A percentile compares a stretch with the other conserved stretches of the same genome.
These are phyloP conservation scores for Cromileptes altivelis DNA, from an alignment of 2,113 vertebrate species.

Conservation along the genomic window DNA sequence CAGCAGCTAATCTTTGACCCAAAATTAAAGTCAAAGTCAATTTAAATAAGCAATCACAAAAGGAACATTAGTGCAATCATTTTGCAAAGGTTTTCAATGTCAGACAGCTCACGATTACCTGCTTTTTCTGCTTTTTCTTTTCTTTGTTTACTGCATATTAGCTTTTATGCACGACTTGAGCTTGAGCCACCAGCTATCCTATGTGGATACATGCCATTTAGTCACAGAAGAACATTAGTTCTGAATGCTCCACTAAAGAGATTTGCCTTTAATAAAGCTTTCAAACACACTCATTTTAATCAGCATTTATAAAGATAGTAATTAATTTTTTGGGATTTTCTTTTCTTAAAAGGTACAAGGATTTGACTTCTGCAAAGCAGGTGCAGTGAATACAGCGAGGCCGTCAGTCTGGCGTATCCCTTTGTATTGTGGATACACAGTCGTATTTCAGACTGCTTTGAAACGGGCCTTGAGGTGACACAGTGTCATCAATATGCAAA, in stretches of 20 bases:
- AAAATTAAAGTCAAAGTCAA: conserved; percentile 19
- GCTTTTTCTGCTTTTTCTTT: background rate
- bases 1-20: conserved; percentile 10
- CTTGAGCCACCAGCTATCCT: conserved; percentile 14
- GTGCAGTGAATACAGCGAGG: background rate
- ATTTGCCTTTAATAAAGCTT: conserved; percentile 33
- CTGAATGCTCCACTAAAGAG: conserved; percentile 20
- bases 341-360: background rate
- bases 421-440: background rate
- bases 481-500: conserved; percentile 35
- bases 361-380: background rate
- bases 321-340: background rate
- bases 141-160: conserved; percentile 46
- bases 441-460: background rate
- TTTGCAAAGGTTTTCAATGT: conserved; percentile 21
- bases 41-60: conserved; percentile 23
- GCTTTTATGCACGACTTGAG: conserved; percentile 41
- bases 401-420: background rate
- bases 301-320: background rate
- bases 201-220: conserved; percentile 2
- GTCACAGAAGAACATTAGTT: conserved; percentile 12
- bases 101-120: background rate
- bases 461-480: conserved; percentile 12
- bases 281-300: conserved; percentile 9
- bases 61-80: conserved; percentile 20